Conservation (phyloP, 2,113 vertebrate genomes). For the Datnioides undecimradiatus region DNA sequence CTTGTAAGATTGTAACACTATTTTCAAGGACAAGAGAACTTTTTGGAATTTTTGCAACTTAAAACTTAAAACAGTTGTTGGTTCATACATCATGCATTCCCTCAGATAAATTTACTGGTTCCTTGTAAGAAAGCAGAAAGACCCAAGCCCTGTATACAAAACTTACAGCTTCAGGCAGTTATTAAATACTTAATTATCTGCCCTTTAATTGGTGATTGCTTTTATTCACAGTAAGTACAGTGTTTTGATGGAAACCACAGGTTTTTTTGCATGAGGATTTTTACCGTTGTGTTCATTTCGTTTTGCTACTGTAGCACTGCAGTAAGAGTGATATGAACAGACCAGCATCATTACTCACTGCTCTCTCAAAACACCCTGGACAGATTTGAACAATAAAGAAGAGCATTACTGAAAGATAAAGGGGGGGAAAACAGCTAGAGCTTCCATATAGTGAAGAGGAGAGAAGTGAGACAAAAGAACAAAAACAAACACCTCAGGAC, state of each 20-base stretch:
- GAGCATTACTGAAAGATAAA: slow-evolving; percentile 48
- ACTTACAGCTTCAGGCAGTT: neutral
- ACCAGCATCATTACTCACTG: slow-evolving; percentile 50
- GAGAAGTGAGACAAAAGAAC: slow-evolving; percentile 63
- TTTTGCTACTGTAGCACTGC: neutral
- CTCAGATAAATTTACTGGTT: neutral
- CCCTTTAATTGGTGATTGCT: neutral
- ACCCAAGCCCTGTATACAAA: neutral
- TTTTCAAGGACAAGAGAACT: neutral
- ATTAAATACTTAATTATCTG: neutral
- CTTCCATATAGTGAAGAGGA: slow-evolving; percentile 32
- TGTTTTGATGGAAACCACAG: neutral
- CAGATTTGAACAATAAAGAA: slow-evolving; percentile 49
- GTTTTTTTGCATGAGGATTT: slow-evolving; percentile 9
- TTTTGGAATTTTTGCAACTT: no score
- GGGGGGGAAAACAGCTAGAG: neutral
- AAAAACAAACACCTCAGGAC: slow-evolving; percentile 51
- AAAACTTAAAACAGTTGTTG: neutral
- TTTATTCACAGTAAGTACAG: neutral
- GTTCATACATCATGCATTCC: neutral
- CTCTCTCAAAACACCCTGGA: slow-evolving; percentile 39
- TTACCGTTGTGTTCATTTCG: neutral
- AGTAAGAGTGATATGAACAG: slow-evolving; percentile 10
- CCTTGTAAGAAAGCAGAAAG: neutral
- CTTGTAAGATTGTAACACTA: neutral